Evolutionary conservation across 2,888 invertebrate genomes (phyloP).

Genomic region (Nudaria mundana): DNA sequence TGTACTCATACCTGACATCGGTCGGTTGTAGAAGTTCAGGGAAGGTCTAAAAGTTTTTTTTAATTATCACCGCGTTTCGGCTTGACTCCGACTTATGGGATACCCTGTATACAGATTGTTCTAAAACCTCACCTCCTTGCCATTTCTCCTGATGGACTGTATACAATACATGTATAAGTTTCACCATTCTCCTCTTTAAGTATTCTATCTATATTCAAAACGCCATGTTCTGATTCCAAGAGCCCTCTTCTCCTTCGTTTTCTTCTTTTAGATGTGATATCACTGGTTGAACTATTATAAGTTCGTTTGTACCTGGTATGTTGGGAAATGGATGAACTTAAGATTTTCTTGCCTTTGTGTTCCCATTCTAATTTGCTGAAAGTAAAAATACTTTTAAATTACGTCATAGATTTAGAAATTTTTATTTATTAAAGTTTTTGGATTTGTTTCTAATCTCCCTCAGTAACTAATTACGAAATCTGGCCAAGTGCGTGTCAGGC

Average conservation of each 20-base stretch:
- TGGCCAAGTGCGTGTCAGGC: too few relatives aligned
- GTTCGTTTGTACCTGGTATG: conserved; percentile 61
- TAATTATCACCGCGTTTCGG: too few relatives aligned
- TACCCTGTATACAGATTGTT: too few relatives aligned
- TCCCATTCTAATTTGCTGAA: conserved; percentile 73
- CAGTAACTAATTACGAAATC: too few relatives aligned
- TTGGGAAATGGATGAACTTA: conserved; percentile 55
- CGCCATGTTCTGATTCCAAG: conserved; percentile 74
- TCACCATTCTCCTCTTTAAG: conserved; percentile 86
- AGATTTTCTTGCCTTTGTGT: conserved; percentile 65
- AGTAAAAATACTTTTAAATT: conserved; percentile 4
- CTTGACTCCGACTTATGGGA: too few relatives aligned
- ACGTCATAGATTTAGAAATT: too few relatives aligned
- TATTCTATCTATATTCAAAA: conserved; percentile 81
- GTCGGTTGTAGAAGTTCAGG: too few relatives aligned
- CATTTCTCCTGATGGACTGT: conserved; percentile 87
- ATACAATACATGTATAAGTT: conserved; percentile 89
- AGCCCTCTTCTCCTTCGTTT: conserved; percentile 61
- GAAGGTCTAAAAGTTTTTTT: too few relatives aligned
- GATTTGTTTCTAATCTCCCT: too few relatives aligned
- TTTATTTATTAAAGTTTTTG: too few relatives aligned
- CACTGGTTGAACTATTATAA: conserved; percentile 25
- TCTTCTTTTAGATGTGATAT: conserved; percentile 32
- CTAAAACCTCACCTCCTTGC: conserved; percentile 78
- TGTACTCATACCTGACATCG: too few relatives aligned